Percentiles rank a stretch among this genome's conserved stretches.
These are phyloP conservation scores for Agrotis clavis DNA, from an alignment of 2,888 invertebrate species.

Conservation along the genomic window DNA sequence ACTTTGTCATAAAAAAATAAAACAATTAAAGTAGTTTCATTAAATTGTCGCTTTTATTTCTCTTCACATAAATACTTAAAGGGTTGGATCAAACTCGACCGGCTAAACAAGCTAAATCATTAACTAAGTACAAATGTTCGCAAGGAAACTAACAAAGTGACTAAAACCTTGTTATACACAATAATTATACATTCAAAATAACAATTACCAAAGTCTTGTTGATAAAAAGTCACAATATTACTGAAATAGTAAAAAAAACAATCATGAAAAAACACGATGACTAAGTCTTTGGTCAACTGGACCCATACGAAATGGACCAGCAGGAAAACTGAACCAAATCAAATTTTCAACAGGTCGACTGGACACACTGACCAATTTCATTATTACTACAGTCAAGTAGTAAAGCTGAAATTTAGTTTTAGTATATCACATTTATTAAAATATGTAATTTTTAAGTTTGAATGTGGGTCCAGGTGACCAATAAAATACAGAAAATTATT, in stretches of 20 bases:
- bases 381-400: too few species aligned
- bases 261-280: background rate
- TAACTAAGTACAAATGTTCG: slow-evolving; percentile 83
- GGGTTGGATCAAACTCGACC: slow-evolving; percentile 76
- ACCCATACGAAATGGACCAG: too few species aligned
- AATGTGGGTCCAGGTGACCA: too few species aligned
- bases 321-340: too few species aligned
- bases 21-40: slow-evolving; percentile 77
- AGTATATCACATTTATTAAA: too few species aligned
- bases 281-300: too few species aligned
- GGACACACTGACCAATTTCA: too few species aligned
- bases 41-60: slow-evolving; percentile 86
- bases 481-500: too few species aligned
- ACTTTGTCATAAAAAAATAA: slow-evolving; percentile 67
- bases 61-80: slow-evolving; percentile 89
- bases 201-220: slow-evolving; percentile 68
- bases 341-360: too few species aligned
- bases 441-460: too few species aligned
- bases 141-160: slow-evolving; percentile 83
- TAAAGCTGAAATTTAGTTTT: too few species aligned
- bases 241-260: slow-evolving; percentile 14
- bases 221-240: slow-evolving; percentile 41
- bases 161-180: slow-evolving; percentile 77
- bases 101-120: slow-evolving; percentile 78
- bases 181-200: slow-evolving; percentile 73